Evolutionary conservation across 1,140 invertebrate species (phyloP).

Genomic region (Periplaneta americana): DNA sequence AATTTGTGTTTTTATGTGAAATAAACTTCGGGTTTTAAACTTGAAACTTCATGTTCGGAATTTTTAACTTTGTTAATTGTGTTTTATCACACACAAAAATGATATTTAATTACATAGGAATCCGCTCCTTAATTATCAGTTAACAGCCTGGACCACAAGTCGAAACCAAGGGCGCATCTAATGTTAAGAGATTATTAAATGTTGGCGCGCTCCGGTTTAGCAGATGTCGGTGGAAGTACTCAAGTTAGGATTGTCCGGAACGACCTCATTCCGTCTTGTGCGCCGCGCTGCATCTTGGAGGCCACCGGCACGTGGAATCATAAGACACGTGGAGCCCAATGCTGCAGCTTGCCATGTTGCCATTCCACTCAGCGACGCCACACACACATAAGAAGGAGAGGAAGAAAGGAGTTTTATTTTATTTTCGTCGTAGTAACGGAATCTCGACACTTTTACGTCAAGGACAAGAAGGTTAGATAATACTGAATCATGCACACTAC

Average conservation of each 20-base stretch:
- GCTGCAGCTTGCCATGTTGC: not conserved
- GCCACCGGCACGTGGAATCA: not conserved
- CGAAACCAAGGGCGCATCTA: no score
- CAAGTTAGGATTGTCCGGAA: not conserved
- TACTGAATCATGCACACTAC: not conserved
- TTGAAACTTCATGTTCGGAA: no score
- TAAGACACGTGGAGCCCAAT: not conserved
- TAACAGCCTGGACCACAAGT: no score
- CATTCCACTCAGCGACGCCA: not conserved
- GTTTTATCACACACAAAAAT: no score
- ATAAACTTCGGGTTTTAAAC: no score
- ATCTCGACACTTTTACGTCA: not conserved
- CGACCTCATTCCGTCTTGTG: not conserved
- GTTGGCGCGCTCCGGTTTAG: not conserved
- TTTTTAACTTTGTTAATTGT: no score
- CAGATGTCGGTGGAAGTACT: not conserved
- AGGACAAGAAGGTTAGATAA: not conserved
- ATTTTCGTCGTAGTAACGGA: not conserved
- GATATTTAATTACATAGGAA: no score
- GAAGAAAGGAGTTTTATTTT: not conserved
- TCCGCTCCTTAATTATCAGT: no score
- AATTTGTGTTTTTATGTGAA: no score
- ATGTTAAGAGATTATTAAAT: no score
- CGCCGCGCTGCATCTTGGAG: not conserved
- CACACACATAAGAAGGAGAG: no score